phyloP scores from a whole-genome alignment of 30 jellyfish, hydroid and myxozoan species.

The Nemopilema nomurai region DNA sequence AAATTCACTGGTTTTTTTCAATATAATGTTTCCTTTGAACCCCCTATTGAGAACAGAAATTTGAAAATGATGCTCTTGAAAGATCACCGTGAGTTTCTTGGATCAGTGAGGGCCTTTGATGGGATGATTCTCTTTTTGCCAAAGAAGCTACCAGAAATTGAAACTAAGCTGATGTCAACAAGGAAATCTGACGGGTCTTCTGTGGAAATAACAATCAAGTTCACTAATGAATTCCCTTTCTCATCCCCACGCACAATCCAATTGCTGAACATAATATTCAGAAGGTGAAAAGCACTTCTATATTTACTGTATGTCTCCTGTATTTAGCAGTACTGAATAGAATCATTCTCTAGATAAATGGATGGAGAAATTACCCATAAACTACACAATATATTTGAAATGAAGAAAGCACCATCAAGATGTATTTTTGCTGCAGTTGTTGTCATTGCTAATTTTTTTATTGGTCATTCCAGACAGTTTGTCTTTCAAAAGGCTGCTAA shows the following conservation, averaged over 20 bases:
- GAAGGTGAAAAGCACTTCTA: conserved; percentile 45
- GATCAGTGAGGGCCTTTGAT: conserved; percentile 80
- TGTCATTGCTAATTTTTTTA: too few species aligned
- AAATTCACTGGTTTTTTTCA: conserved; percentile 67
- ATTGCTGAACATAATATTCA: conserved; percentile 71
- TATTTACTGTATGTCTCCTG: too few species aligned
- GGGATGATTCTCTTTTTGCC: conserved; percentile 86
- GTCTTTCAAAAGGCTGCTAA: too few species aligned
- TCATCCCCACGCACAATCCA: conserved; percentile 72
- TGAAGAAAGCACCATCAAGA: neutral
- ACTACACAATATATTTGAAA: neutral
- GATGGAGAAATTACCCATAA: too few species aligned
- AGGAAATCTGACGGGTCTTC: conserved; percentile 29
- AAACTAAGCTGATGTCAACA: conserved; percentile 44
- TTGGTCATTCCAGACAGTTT: too few species aligned
- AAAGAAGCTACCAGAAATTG: conserved; percentile 69
- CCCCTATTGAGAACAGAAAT: conserved; percentile 74
- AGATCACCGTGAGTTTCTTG: conserved; percentile 69
- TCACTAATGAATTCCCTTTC: conserved; percentile 71
- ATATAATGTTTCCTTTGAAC: conserved; percentile 72
- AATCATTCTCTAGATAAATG: too few species aligned
- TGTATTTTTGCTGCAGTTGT: too few species aligned
- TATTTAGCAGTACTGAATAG: too few species aligned
- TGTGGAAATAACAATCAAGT: conserved; percentile 55
- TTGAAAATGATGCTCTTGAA: conserved; percentile 61